Base-by-base conservation (phyloP, 1,140 invertebrate genomes). In the Drosophila pachea region DNA sequence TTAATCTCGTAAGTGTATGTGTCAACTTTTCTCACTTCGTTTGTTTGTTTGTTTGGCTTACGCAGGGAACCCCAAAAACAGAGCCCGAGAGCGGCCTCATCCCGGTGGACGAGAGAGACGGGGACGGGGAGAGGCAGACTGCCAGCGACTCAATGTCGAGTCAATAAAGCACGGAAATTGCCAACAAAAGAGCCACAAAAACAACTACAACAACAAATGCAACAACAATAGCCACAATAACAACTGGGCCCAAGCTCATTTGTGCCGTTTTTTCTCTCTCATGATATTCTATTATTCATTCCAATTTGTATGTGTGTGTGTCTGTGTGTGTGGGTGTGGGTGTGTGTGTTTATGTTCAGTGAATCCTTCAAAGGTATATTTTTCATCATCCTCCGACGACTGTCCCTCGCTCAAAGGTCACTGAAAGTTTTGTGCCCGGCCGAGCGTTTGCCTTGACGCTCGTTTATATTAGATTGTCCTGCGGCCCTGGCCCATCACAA, bases 1-100 rank as follows among this genome's bases (percentile, higher is more conserved):
- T 82, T 82, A 82, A 82, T 82, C 78, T 83, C 63, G 75, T 82
- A 82, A 82, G 78, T 82, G 78, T 83, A 82, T 82, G 78, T 83
- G 78, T 83, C 78, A 82, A 83, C 78, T 83, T 83, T 83, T 83
- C 61, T 67, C 78, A 78, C 78, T 78, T 75, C 67, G 72, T 68
- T 79, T 75, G 72, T 75, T 69, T 64, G 45, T 42, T 69, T 69
- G 60, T 56, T 65, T 53, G 69, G 52, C 42, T 64, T 76, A 83
- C 72, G 78, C 79, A 78, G 63, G 75, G n/a, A 1, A 3, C n/a
- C 31, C 48, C 12, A 4, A 16, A 29, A 9, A 16, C 3, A 9
- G n/a, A 9, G 2, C 29, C 49, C 49, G 22, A 22, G 22, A 22
- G 22, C 22, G 22, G n/a, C n/a, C n/a, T n/a, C n/a, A n/a, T n/a